Conservation (phyloP, 2,797 vertebrate genomes). For the Gila robusta region DNA sequence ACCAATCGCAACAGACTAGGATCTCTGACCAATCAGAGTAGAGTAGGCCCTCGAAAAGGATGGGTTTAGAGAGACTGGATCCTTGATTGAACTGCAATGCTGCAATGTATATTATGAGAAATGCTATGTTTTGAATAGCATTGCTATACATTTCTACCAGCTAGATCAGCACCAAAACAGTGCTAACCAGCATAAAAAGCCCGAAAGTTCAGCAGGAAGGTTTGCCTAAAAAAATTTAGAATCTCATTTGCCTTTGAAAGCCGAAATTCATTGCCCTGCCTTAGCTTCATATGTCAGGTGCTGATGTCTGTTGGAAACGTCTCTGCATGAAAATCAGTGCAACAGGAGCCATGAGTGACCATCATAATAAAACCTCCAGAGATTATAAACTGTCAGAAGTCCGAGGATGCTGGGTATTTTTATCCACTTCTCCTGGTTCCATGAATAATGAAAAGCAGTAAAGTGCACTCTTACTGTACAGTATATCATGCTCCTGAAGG, state of each 20-base stretch:
- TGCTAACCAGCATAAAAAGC: background rate
- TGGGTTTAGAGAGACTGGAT: too few relatives aligned
- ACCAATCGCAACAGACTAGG: background rate
- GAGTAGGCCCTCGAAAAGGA: background rate
- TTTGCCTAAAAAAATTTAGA: background rate
- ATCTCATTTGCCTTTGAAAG: slow-evolving; percentile 24
- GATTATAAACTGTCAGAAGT: slow-evolving; percentile 18
- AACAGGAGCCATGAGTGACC: background rate
- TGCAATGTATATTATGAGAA: too few relatives aligned
- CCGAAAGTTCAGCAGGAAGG: background rate
- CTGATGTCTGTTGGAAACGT: slow-evolving; percentile 43
- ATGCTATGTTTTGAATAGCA: too few relatives aligned
- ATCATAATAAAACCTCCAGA: slow-evolving; percentile 38
- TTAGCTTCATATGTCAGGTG: slow-evolving; percentile 32
- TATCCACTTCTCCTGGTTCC: slow-evolving; percentile 3
- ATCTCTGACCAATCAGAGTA: too few relatives aligned
- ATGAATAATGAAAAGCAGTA: slow-evolving; percentile 53
- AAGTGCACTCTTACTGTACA: slow-evolving; percentile 1
- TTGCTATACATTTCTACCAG: too few relatives aligned
- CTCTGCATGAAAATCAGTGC: slow-evolving; percentile 46
- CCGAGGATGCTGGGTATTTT: slow-evolving; percentile 26
- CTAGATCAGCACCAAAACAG: too few relatives aligned
- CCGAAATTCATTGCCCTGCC: background rate
- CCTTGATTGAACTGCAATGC: too few relatives aligned
- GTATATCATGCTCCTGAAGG: background rate